Evolutionary conservation across 2,113 vertebrate species (phyloP).

Genomic region (Chaenocephalus aceratus): DNA sequence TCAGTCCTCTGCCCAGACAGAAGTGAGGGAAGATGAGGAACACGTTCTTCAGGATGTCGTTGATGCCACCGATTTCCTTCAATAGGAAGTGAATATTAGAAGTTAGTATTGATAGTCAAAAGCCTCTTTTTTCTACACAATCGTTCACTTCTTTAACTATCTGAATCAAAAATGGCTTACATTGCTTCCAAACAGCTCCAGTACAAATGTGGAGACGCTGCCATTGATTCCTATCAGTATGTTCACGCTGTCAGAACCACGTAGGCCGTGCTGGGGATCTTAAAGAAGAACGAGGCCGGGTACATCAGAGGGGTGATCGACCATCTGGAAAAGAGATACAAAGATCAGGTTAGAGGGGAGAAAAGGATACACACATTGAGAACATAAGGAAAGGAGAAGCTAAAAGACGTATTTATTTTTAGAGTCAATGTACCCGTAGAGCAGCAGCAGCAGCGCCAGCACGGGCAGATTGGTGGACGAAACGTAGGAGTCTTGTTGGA

Average conservation of each 20-base stretch:
- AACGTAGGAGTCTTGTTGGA: slow-evolving; percentile 98
- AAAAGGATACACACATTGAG: not conserved
- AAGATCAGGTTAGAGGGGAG: slow-evolving; percentile 4
- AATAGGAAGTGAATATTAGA: not conserved
- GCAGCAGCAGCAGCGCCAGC: slow-evolving; percentile 91
- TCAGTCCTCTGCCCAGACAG: slow-evolving; percentile 95
- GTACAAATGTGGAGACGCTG: slow-evolving; percentile 96
- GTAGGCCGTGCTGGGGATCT: slow-evolving; percentile 98
- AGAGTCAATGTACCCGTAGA: slow-evolving; percentile 88
- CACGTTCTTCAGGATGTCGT: slow-evolving; percentile 97
- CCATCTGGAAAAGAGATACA: slow-evolving; percentile 85
- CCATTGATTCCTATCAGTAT: slow-evolving; percentile 99
- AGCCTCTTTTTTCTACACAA: not conserved
- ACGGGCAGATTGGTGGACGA: slow-evolving; percentile 98
- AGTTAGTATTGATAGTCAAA: slow-evolving; percentile 9
- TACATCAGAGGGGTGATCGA: slow-evolving; percentile 99
- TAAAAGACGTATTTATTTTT: not conserved
- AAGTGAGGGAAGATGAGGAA: slow-evolving; percentile 99
- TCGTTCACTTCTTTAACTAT: not conserved
- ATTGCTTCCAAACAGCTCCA: slow-evolving; percentile 95
- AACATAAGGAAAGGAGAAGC: not conserved
- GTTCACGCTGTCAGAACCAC: slow-evolving; percentile 98
- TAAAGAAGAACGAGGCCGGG: slow-evolving; percentile 98
- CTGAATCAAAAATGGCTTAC: slow-evolving; percentile 70
- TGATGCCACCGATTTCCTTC: slow-evolving; percentile 95